Evolutionary conservation across 1,140 invertebrate species (phyloP).

Genomic region (Planococcus citri): DNA sequence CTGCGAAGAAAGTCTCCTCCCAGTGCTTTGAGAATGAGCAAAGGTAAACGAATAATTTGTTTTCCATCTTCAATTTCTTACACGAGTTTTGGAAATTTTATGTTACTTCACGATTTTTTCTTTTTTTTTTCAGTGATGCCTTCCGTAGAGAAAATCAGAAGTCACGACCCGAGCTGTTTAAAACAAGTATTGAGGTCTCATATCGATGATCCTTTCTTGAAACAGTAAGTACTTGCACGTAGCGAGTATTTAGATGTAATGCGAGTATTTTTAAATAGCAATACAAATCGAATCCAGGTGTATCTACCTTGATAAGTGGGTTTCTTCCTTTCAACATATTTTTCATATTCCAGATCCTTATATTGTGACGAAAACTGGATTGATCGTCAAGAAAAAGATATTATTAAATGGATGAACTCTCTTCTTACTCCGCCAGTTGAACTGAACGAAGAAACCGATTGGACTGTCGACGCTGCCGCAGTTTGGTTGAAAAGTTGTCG

Average conservation of each 20-base stretch:
- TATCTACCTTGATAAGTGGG: too few relatives aligned
- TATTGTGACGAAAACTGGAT: constrained; percentile 41
- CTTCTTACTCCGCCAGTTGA: constrained; percentile 67
- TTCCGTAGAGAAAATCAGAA: neutral
- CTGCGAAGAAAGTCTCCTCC: neutral
- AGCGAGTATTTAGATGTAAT: neutral
- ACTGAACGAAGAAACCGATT: constrained; percentile 36
- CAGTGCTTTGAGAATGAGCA: neutral
- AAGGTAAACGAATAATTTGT: too few relatives aligned
- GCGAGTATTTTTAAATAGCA: too few relatives aligned
- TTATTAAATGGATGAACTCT: constrained; percentile 78
- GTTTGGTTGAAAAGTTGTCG: constrained; percentile 54
- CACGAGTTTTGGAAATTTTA: neutral
- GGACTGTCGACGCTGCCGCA: constrained; percentile 51
- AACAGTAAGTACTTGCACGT: neutral
- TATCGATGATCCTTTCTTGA: constrained; percentile 11
- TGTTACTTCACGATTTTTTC: neutral
- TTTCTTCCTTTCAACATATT: too few relatives aligned
- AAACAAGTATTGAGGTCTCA: neutral
- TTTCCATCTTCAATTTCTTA: too few relatives aligned
- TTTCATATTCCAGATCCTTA: constrained; percentile 21
- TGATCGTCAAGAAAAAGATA: constrained; percentile 62
- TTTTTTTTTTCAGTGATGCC: neutral
- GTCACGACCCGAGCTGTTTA: neutral
- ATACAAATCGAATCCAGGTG: too few relatives aligned